phyloP scores from a whole-genome alignment of 2,888 invertebrate species.

The Idaea dimidiata region DNA sequence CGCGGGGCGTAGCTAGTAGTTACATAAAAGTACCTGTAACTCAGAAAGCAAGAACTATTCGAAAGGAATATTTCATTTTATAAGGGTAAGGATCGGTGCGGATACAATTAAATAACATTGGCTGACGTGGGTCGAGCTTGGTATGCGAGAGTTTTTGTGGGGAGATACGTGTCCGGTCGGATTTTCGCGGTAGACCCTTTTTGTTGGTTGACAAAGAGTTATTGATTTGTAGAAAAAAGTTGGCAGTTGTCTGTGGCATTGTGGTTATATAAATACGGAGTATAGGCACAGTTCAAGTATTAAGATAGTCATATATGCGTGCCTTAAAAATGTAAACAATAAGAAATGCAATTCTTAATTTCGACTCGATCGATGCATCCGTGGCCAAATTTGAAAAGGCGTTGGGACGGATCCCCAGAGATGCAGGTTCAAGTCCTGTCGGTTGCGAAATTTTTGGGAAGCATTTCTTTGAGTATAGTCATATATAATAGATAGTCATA shows the following conservation, averaged over 20 bases:
- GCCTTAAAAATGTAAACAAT: no score
- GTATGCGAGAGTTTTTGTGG: constrained; percentile 1
- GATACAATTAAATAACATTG: neutral
- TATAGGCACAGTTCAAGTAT: no score
- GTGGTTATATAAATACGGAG: neutral
- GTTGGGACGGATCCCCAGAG: no score
- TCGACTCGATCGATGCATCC: no score
- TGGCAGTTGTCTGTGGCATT: neutral
- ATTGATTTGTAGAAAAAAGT: neutral
- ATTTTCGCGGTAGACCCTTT: neutral
- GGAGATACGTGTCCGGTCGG: neutral
- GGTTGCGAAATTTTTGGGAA: no score
- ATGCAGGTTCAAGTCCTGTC: no score
- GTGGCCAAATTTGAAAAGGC: no score
- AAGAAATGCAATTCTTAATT: no score
- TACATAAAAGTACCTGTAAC: neutral
- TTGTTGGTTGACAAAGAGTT: neutral
- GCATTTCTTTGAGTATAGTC: no score
- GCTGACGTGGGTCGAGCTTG: neutral
- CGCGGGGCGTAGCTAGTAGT: no score
- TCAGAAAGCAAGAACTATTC: neutral
- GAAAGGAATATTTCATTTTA: neutral
- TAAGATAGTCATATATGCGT: no score
- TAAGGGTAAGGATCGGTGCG: neutral
- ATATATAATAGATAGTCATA: no score